Conservation (phyloP, 2,113 vertebrate species). For the Tyto alba region DNA sequence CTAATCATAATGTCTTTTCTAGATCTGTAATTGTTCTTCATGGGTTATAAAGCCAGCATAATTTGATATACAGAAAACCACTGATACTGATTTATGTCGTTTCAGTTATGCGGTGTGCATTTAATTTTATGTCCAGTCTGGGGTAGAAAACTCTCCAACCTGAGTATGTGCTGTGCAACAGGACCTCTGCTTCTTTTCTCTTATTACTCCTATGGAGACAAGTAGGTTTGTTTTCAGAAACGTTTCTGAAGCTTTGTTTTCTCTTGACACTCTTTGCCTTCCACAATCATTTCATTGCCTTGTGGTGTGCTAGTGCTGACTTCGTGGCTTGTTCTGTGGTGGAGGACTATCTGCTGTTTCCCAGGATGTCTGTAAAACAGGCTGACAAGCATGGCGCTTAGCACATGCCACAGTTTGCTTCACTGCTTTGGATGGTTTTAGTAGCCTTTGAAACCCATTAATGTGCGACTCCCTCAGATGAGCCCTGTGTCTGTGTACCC, state of each 20-base stretch:
- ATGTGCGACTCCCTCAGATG: neutral
- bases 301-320: neutral
- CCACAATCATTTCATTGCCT: neutral
- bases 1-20: neutral
- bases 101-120: neutral
- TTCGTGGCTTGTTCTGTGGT: neutral
- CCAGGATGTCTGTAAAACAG: neutral
- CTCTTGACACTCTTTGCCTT: neutral
- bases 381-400: neutral
- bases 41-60: conserved; percentile 29
- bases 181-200: neutral
- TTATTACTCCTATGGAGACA: neutral
- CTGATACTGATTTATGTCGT: neutral
- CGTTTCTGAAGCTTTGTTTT: neutral
- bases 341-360: neutral
- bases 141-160: neutral
- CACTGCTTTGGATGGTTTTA: neutral
- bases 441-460: neutral
- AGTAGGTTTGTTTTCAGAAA: neutral
- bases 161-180: neutral
- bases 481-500: neutral
- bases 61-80: conserved; percentile 25
- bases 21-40: conserved; percentile 55
- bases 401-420: neutral
- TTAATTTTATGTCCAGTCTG: neutral